Percentiles rank a stretch among this genome's conserved stretches.
Conservation (phyloP, 2,797 vertebrate species). For the Dryobates pubescens region DNA sequence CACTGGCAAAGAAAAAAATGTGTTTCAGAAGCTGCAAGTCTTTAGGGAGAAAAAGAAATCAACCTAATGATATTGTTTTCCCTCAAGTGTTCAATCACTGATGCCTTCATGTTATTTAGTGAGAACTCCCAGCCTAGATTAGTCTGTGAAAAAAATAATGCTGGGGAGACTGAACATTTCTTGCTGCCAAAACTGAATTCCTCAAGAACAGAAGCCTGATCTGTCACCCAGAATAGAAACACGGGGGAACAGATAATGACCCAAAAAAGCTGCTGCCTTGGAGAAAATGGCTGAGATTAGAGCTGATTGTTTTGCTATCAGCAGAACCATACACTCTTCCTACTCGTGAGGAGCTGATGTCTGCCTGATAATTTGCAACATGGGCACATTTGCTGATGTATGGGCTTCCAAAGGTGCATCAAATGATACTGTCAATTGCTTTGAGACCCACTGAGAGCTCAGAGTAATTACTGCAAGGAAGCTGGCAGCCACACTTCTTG, state of each 20-base stretch:
- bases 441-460: neutral
- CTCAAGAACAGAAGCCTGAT: constrained; percentile 46
- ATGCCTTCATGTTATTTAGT: constrained; percentile 26
- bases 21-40: constrained; percentile 12
- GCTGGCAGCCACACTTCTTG: neutral
- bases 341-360: neutral
- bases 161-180: constrained; percentile 20
- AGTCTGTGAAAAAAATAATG: neutral
- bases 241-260: constrained; percentile 27
- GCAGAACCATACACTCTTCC: neutral
- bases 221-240: constrained; percentile 37
- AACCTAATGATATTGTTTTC: constrained; percentile 14
- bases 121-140: constrained; percentile 11
- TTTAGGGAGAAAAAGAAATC: constrained; percentile 32
- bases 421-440: neutral
- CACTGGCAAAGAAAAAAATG: neutral
- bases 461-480: constrained; percentile 4
- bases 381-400: neutral
- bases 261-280: constrained; percentile 46
- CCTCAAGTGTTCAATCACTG: neutral
- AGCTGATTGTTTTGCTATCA: constrained; percentile 28
- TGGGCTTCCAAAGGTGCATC: constrained; percentile 21
- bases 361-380: constrained; percentile 31
- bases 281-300: constrained; percentile 7
- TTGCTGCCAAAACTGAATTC: constrained; percentile 45